Percentiles rank a stretch among this genome's conserved stretches.
These are phyloP conservation scores for Sebastes iracundus DNA, from an alignment of 2,797 vertebrate genomes.

Conservation along the genomic window DNA sequence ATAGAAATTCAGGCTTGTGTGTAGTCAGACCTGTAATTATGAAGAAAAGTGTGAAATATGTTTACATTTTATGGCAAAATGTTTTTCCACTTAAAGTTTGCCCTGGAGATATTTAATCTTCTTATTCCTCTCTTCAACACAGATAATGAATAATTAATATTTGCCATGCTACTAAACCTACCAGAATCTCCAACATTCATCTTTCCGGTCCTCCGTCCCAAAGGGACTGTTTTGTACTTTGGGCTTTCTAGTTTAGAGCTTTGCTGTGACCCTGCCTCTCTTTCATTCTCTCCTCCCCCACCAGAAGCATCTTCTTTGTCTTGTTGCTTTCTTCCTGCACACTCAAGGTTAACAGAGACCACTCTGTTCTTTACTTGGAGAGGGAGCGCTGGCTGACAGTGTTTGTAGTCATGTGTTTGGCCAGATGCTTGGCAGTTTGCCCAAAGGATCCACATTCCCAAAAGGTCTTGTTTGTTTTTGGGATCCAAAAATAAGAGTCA, in stretches of 20 bases:
- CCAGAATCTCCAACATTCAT: slow-evolving; percentile 54
- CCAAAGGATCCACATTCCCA: slow-evolving; percentile 15
- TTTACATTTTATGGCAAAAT: slow-evolving; percentile 12
- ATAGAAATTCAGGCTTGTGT: neutral
- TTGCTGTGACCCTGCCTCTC: slow-evolving; percentile 61
- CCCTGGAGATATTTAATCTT: slow-evolving; percentile 61
- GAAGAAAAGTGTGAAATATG: neutral
- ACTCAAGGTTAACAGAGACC: slow-evolving; percentile 61
- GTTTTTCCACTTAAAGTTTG: slow-evolving; percentile 27
- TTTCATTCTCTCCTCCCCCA: slow-evolving; percentile 35
- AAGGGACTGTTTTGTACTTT: slow-evolving; percentile 46
- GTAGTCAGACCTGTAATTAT: neutral
- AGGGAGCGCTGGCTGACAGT: slow-evolving; percentile 16
- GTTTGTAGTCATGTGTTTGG: slow-evolving; percentile 31
- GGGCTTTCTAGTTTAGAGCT: slow-evolving; percentile 65
- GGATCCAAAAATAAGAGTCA: neutral
- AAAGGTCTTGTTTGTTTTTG: slow-evolving; percentile 1
- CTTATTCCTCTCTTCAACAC: slow-evolving; percentile 48
- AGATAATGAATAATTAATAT: slow-evolving; percentile 67
- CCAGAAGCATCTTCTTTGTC: slow-evolving; percentile 57
- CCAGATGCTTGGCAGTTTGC: slow-evolving; percentile 37
- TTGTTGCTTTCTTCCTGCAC: slow-evolving; percentile 44
- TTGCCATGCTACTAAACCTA: slow-evolving; percentile 41
- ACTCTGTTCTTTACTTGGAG: slow-evolving; percentile 25
- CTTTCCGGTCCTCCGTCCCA: slow-evolving; percentile 41